phyloP scores from a whole-genome alignment of 2,113 vertebrate genomes.

The Oophaga pumilio region DNA sequence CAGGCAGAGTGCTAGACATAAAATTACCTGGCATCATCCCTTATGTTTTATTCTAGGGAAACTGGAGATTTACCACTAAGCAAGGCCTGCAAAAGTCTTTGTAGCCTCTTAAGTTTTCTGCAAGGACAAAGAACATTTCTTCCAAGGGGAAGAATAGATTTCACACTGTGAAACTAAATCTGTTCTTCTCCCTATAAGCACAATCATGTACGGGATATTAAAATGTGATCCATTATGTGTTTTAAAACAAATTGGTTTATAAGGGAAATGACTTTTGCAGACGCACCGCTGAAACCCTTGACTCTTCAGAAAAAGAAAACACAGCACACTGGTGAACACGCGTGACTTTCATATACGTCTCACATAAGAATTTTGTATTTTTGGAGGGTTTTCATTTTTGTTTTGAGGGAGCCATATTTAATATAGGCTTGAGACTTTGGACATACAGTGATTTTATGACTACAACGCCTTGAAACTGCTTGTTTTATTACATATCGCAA shows the following conservation, averaged over 20 bases:
- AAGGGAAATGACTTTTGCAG: conserved; percentile 55
- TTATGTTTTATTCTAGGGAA: conserved; percentile 18
- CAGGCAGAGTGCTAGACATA: conserved; percentile 5
- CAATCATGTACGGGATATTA: conserved; percentile 56
- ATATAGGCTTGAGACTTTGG: neutral
- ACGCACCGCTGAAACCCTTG: neutral
- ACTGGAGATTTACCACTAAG: conserved; percentile 16
- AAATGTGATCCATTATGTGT: conserved; percentile 59
- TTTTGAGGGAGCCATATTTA: neutral
- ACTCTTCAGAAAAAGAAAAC: conserved; percentile 14
- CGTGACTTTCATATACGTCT: neutral
- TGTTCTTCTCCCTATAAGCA: conserved; percentile 30
- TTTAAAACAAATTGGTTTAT: conserved; percentile 57
- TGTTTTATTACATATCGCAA: neutral
- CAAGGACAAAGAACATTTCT: conserved; percentile 36
- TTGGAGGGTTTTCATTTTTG: neutral
- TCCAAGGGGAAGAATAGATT: conserved; percentile 36
- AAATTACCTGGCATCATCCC: conserved; percentile 27
- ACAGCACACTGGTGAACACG: neutral
- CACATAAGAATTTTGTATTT: neutral
- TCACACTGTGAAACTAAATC: conserved; percentile 48
- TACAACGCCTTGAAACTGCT: neutral
- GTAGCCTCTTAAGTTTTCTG: conserved; percentile 22
- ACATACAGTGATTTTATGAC: neutral
- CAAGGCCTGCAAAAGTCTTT: conserved; percentile 36